Evolutionary conservation across 2,888 invertebrate species (phyloP), one percentile per base, ranked within the genome.

Genomic region (Andricus curvator): DNA sequence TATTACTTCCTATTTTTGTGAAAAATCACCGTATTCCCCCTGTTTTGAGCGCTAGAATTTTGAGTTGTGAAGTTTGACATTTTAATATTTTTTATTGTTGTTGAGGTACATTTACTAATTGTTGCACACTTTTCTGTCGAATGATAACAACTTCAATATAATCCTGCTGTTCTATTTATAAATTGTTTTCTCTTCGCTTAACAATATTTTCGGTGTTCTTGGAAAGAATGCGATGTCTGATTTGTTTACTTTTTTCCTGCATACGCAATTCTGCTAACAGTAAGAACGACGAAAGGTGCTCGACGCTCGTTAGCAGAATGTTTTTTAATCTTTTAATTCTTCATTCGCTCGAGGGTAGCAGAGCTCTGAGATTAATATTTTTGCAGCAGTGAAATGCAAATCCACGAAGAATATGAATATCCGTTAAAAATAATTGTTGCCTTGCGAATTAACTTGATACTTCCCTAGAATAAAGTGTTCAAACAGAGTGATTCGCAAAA

Each of bases 231-330:
- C 70, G 37, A 51, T 44, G 65, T 44, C 62, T 33, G 66, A 56
- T 77, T 25, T 68, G 56, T 77, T 77, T 77, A 66, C 29, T 77
- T 51, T 80, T 80, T 65, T 68, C 44, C n/a, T 17, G 48, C n/a
- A 44, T 20, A 25, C 4, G 48, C 33, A 29, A 56, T 77, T 68
- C 17, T 56, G 78, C 41, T 41, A 48, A n/a, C 65, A 78, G 81
- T 78, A 51, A 67, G 51, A 77, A 64, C 33, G 68, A 41, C 15
- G 48, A 56, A 29, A 74, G 44, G 70, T 68, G 33, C 41, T 82
- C 79, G 65, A 79, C 77, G 51, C 78, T 79, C 80, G 82, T 82
- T 79, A 77, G 70, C 77, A 80, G 80, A 68, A 80, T 79, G 78
- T 65, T 51, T 51, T 74, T 68, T 68, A 68, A 51, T 74, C 74